phyloP scores from a whole-genome alignment of 2,888 invertebrate genomes.

The Epistrophella euchroma region DNA sequence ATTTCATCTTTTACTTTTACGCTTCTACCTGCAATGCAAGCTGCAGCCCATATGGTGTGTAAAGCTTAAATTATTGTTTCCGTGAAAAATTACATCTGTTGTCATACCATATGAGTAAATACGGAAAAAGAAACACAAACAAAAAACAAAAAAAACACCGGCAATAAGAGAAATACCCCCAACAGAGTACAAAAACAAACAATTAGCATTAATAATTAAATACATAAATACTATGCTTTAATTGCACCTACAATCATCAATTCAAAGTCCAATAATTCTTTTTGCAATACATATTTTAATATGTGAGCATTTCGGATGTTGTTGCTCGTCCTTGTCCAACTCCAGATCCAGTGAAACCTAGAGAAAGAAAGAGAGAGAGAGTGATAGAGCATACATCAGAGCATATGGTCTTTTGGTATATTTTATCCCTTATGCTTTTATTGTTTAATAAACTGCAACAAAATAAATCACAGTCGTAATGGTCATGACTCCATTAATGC shows the following conservation, averaged over 20 bases:
- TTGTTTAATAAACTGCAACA: constrained; percentile 75
- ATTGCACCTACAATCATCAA: constrained; percentile 72
- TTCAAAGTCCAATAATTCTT: constrained; percentile 70
- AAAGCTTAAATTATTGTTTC: constrained; percentile 52
- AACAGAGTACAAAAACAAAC: constrained; percentile 53
- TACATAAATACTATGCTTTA: constrained; percentile 64
- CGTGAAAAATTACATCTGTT: constrained; percentile 66
- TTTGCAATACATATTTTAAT: constrained; percentile 5
- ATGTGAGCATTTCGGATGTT: constrained; percentile 40
- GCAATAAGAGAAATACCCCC: constrained; percentile 8
- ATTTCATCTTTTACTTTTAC: not conserved
- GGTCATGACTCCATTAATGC: constrained; percentile 76
- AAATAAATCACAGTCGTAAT: constrained; percentile 74
- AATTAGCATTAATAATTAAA: constrained; percentile 74
- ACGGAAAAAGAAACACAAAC: not conserved
- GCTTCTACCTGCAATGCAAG: not conserved
- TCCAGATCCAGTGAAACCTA: not conserved
- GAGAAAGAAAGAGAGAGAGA: not conserved
- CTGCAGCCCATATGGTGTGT: not conserved
- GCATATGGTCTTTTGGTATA: constrained; percentile 9
- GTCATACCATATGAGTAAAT: not conserved
- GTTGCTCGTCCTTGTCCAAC: constrained; percentile 1
- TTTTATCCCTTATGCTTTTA: constrained; percentile 38
- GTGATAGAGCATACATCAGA: not conserved
- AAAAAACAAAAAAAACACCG: not conserved